Evolutionary conservation across 2,888 invertebrate species (phyloP).

Genomic region (Cyclophora punctaria): DNA sequence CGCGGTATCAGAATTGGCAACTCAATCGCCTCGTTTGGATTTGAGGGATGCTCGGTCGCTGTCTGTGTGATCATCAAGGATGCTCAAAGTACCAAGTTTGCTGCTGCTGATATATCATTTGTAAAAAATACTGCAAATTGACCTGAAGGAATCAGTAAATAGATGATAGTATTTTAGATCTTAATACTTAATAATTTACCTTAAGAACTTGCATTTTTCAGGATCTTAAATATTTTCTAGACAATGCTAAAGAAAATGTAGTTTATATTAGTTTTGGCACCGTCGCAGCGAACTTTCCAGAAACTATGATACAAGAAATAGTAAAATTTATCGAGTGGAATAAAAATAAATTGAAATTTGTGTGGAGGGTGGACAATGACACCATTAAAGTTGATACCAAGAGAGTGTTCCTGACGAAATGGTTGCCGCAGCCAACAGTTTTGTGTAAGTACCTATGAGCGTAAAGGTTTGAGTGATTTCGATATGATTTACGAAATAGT

Average conservation of each 20-base stretch:
- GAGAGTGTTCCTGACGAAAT: constrained; percentile 78
- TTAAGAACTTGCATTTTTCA: constrained; percentile 5
- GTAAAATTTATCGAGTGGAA: constrained; percentile 44
- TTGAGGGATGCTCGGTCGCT: no score
- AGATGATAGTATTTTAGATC: no score
- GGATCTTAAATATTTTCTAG: constrained; percentile 58
- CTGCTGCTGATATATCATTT: no score
- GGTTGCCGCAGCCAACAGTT: constrained; percentile 84
- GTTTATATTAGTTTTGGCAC: constrained; percentile 83
- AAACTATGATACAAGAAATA: constrained; percentile 70
- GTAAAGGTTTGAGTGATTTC: no score
- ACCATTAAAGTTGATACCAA: constrained; percentile 71
- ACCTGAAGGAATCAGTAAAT: no score
- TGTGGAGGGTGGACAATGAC: constrained; percentile 84
- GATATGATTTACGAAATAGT: no score
- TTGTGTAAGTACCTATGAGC: constrained; percentile 67
- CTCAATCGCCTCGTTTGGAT: no score
- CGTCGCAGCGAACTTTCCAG: constrained; percentile 78
- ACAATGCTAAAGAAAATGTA: constrained; percentile 77
- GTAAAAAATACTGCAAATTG: no score
- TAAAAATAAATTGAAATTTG: constrained; percentile 63
- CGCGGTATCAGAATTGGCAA: no score
- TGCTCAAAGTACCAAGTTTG: no score
- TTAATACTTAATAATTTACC: no score
- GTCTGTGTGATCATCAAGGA: no score